Evolutionary conservation across 2,888 invertebrate species (phyloP).

Genomic region (Tachina lurida): DNA sequence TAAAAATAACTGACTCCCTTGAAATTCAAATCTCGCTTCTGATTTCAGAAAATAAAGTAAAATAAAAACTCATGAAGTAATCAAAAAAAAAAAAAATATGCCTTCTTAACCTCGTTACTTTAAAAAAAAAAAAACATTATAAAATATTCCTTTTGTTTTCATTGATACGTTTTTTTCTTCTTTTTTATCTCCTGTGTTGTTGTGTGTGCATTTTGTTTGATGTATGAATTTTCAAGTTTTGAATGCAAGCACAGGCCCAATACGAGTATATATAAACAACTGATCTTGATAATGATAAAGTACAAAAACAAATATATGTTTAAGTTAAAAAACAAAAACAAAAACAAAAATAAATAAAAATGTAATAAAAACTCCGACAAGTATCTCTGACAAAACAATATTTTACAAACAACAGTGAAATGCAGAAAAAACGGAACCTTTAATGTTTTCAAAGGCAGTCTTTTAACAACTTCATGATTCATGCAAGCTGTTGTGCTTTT

Average conservation of each 20-base stretch:
- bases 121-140: no score
- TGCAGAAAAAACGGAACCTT: constrained; percentile 52
- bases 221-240: constrained; percentile 29
- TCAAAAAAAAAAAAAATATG: constrained; percentile 32
- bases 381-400: constrained; percentile 35
- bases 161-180: background rate
- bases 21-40: constrained; percentile 52
- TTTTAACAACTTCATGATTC: constrained; percentile 23
- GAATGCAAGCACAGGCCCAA: constrained; percentile 8
- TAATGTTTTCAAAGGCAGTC: constrained; percentile 32
- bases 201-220: background rate
- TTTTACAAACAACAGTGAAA: constrained; percentile 6
- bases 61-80: constrained; percentile 26
- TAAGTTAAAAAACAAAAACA: constrained; percentile 2
- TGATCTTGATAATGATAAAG: constrained; percentile 68
- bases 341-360: background rate
- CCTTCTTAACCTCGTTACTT: constrained; percentile 54
- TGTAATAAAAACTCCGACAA: constrained; percentile 24
- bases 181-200: background rate
- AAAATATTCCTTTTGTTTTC: constrained; percentile 54
- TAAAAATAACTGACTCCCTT: constrained; percentile 49
- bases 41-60: constrained; percentile 4
- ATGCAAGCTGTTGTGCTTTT: constrained; percentile 3
- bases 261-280: constrained; percentile 20
- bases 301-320: constrained; percentile 38